These are phyloP conservation scores for Elephantulus edwardii DNA, from an alignment of 2,113 vertebrate species.

Conservation along the genomic window DNA sequence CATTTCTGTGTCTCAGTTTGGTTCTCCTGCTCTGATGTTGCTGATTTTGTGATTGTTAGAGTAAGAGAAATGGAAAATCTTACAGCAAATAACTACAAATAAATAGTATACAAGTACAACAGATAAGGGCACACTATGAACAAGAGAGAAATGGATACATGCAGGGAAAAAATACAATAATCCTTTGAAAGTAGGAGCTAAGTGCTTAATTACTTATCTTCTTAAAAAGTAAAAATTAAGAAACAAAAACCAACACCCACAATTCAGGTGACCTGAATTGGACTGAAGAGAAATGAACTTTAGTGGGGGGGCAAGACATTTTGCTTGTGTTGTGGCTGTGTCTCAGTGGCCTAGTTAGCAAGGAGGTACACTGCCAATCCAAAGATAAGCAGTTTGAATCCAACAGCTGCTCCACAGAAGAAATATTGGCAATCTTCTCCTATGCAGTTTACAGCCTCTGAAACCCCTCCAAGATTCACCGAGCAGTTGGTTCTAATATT, in stretches of 20 bases:
- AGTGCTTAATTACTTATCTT: constrained; percentile 58
- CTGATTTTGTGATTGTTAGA: constrained; percentile 55
- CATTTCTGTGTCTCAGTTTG: constrained; percentile 23
- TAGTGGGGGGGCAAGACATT: neutral
- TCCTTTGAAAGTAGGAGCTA: constrained; percentile 59
- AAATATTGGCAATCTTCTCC: too few species aligned
- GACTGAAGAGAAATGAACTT: constrained; percentile 60
- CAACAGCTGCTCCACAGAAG: too few species aligned
- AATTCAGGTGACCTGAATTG: constrained; percentile 59
- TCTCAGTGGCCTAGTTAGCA: too few species aligned
- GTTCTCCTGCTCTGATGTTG: neutral
- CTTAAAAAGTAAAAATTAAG: too few species aligned
- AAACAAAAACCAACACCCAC: too few species aligned
- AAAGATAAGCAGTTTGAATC: too few species aligned
- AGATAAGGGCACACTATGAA: constrained; percentile 17
- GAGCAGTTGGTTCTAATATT: too few species aligned
- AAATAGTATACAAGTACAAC: neutral
- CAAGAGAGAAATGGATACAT: constrained; percentile 51
- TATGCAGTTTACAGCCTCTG: too few species aligned
- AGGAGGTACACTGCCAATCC: too few species aligned
- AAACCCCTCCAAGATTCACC: too few species aligned
- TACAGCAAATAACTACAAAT: constrained; percentile 38
- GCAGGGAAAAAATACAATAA: constrained; percentile 44
- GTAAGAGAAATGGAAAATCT: constrained; percentile 49
- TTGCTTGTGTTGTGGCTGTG: too few species aligned